Evolutionary conservation across 2,888 invertebrate genomes (phyloP), one percentile per base, ranked within the genome.

Genomic region (Drosophila limbata): DNA sequence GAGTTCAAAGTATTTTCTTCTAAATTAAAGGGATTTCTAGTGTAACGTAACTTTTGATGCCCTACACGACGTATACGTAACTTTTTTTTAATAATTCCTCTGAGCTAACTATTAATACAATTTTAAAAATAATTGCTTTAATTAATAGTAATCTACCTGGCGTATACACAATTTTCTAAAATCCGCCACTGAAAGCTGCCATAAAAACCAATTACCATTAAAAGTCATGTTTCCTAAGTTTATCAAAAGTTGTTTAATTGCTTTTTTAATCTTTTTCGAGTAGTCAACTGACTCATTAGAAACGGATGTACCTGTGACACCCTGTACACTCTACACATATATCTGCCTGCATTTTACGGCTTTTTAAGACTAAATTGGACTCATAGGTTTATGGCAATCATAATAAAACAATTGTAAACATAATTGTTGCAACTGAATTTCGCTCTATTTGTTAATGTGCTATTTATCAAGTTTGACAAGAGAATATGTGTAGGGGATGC

Each of bases 401-500:
- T 65, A 57, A 51, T 33, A 8, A 33, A 17, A 19, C 15, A 33
- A 59, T 59, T 33, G 45, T 33, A 44, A 61, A 67, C 55, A 63
- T 53, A 69, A 53, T 44, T n/a, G 40, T 45, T 53, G 55, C 55
- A 51, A 15, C 59, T 42, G 50, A 40, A 69, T 47, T 13, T 9
- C 19, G 19, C n/a, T 33, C 13, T 31, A 39, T 31, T 57, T 37
- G 47, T 42, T 28, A 37, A 19, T 21, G 3, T 15, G 25, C 13
- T 10, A 40, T 63, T 60, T 68, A 79, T 79, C 64, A 42, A 5
- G 5, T 28, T 25, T 8, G n/a, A 42, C 3, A n/a, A 33, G 42
- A 51, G 37, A 19, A 17, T 1, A n/a, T n/a, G n/a, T n/a, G n/a
- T n/a, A 17, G 15, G 39, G 25, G 42, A 48, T 59, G 55, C 47